Evolutionary conservation across 2,888 invertebrate genomes (phyloP), one percentile per base, ranked within the genome.

Genomic region (Thumatha senex): DNA sequence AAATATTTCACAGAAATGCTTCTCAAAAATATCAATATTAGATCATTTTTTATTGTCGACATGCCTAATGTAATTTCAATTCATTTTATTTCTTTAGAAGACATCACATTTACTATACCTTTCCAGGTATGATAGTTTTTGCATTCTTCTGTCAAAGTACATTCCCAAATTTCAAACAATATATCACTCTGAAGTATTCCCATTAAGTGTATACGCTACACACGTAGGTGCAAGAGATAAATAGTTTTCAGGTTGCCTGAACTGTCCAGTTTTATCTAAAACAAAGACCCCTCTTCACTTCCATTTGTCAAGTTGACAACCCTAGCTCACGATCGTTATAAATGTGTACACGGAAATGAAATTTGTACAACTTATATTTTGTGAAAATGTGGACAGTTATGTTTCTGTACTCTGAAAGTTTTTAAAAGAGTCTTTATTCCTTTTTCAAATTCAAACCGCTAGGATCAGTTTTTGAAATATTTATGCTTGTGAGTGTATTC

Each of bases 281-380:
- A 58, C 62, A 68, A 59, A 59, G 62, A 62, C 48, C 52, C 51
- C 47, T 50, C 50, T 43, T 45, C 49, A 38, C 18, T 38, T 40
- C 33, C 58, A 68, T 66, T 65, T 65, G 59, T 68, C 62, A 59
- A 45, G 40, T 24, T 65, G 59, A 59, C 68, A 46, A 24, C 33
- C 45, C 35, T 15, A 34, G 42, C 15, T 12, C 10, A 31, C 48
- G 40, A 63, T 56, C 50, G 51, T 63, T 63, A 53, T 36, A 54
- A 54, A 52, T 54, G 40, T 56, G 35, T 38, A 13, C 11, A 30
- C 8, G 33, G 12, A 48, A 41, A 40, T n/a, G 31, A 29, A 39
- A 33, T 38, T 38, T 38, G 44, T 12, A 38, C 36, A 30, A 24
- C 34, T 43, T n/a, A 11, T 39, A n/a, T 10, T 10, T 30, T 15